These are phyloP conservation scores for Pentamera pediparva DNA, from an alignment of 53 echinoderm and acorn worm species.

Conservation along the genomic window DNA sequence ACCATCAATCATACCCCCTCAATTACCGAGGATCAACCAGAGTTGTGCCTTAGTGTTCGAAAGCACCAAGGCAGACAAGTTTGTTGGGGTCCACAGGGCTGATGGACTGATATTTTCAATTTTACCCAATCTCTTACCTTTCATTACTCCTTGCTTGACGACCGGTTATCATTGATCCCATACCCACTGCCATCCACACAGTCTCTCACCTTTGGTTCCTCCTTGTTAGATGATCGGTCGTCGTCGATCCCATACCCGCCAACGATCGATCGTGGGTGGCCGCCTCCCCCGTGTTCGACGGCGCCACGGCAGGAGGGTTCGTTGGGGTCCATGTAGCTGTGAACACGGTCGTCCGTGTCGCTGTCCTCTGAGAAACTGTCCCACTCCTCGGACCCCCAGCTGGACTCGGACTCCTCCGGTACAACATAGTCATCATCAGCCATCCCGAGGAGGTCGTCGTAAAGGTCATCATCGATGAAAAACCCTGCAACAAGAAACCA, in stretches of 20 bases:
- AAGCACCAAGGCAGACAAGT: no score
- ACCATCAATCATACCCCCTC: no score
- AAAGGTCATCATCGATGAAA: conserved; percentile 98
- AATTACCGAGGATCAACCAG: no score
- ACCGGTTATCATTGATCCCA: no score
- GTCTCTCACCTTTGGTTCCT: conserved; percentile 46
- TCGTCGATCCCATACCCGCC: conserved; percentile 74
- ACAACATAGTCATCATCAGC: conserved; percentile 63
- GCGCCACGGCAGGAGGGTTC: conserved; percentile 52
- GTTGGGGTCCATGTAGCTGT: conserved; percentile 62
- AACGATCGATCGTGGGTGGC: conserved; percentile 42
- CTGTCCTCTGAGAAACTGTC: conserved; percentile 83
- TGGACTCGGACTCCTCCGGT: conserved; percentile 71
- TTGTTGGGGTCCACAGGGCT: no score
- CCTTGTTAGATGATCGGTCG: conserved; percentile 28
- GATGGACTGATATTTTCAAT: no score
- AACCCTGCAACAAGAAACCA: conserved; percentile 55
- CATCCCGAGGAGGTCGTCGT: conserved; percentile 77
- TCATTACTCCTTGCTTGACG: no score
- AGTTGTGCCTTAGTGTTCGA: no score
- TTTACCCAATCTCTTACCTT: no score
- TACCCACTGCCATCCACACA: not conserved
- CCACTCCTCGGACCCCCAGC: conserved; percentile 98
- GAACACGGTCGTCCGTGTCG: conserved; percentile 76
- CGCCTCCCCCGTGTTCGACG: conserved; percentile 39